These are phyloP conservation scores for Neolamprologus tretocephalus DNA, from an alignment of 2,113 vertebrate genomes.

Conservation along the genomic window DNA sequence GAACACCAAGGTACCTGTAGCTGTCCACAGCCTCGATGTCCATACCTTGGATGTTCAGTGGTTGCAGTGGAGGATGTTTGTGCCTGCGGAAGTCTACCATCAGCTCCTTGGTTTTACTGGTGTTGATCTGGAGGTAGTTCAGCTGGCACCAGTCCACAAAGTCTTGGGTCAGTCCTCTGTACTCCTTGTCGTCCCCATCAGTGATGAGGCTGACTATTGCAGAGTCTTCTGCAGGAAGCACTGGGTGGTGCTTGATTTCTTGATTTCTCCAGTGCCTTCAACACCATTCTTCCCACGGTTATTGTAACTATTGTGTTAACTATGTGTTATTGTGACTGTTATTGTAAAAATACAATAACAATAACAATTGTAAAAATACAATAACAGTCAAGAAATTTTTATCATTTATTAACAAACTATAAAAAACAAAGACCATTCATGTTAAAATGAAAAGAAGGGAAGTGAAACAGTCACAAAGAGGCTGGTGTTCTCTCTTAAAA, in stretches of 20 bases:
- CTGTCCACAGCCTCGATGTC: too few species aligned
- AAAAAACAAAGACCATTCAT: background rate
- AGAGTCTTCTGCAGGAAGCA: too few species aligned
- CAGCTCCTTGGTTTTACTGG: too few species aligned
- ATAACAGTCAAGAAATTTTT: background rate
- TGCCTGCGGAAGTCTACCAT: too few species aligned
- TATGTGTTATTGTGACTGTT: background rate
- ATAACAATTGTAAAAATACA: background rate
- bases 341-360: background rate
- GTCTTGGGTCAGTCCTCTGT: too few species aligned
- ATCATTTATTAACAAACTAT: background rate
- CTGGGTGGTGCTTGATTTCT: background rate
- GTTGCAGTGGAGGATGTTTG: too few species aligned
- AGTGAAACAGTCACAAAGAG: background rate
- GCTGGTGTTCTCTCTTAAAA: background rate
- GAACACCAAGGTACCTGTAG: too few species aligned
- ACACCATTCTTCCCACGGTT: background rate
- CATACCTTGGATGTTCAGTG: too few species aligned
- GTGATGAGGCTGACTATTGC: too few species aligned
- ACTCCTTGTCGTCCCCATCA: too few species aligned
- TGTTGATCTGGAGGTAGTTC: too few species aligned
- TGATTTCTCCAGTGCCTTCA: background rate
- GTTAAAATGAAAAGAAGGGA: background rate
- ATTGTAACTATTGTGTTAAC: background rate
- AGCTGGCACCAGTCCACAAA: too few species aligned